Evolutionary conservation across 2,888 invertebrate genomes (phyloP), one percentile per base, ranked within the genome.

Genomic region (Tiphia femorata): DNA sequence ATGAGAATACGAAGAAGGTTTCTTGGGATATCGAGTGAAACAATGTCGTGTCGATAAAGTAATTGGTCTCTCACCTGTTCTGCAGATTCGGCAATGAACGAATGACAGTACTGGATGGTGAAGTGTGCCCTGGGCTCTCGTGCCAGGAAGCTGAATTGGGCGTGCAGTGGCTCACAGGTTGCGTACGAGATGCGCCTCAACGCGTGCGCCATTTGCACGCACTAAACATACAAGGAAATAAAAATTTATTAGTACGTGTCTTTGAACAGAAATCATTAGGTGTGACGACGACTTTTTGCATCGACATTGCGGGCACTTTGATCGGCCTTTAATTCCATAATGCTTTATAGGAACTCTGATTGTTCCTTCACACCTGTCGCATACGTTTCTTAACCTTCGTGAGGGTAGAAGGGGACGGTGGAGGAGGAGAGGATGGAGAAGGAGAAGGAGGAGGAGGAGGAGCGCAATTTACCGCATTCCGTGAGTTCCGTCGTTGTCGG

Each of bases 101-200:
- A 91, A 86, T 94, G 93, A 85, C 93, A 94, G 85, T 90, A 92
- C 85, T 93, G 93, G 62, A 88, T 85, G 75, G 86, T 88, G 78
- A 89, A 88, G 75, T 89, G 89, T 37, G 88, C 89, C 73, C 87
- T 88, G 53, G 90, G 92, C 85, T 88, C 91, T 77, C 89, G 85
- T 14, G 91, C 91, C 73, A 94, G 88, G 84, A 94, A 92, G 81
- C 93, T 92, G 86, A 94, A 94, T 84, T 92, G 90, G 70, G 90
- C 88, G 83, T 90, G 87, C 74, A 90, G 88, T 23, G 92, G 89
- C 85, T 94, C 93, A 90, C 93, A 93, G 77, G 92, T 92, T 76
- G 93, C 93, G 86, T 92, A 93, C 76, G 93, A 92, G 78, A 94
- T 93, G 83, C 94, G 89, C 74, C 92, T 90, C 77, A 94, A 85